Conservation (phyloP, 2,797 vertebrate species). For the Pipistrellus kuhlii region DNA sequence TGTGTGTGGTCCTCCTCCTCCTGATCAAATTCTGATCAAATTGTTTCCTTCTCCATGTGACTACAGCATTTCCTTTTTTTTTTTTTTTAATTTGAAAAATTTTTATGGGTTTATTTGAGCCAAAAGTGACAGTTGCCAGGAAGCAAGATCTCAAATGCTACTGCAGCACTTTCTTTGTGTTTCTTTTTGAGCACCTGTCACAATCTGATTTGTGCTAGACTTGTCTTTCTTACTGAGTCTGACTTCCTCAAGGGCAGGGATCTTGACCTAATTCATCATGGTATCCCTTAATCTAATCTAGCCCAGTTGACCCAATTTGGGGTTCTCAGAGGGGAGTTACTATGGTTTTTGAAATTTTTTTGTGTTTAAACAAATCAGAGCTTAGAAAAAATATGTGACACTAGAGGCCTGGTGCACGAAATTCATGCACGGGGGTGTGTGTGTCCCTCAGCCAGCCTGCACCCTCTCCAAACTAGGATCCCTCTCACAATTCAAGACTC, state of each 20-base stretch:
- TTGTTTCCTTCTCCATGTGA: constrained; percentile 40
- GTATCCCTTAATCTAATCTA: background rate
- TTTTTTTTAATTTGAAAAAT: background rate
- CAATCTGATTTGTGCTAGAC: constrained; percentile 4
- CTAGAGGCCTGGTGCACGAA: too few relatives aligned
- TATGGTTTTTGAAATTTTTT: constrained; percentile 12
- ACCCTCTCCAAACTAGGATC: too few relatives aligned
- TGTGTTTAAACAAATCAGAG: background rate
- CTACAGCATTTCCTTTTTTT: background rate
- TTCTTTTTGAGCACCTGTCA: constrained; percentile 13
- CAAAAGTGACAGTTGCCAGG: background rate
- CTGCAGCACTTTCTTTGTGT: background rate
- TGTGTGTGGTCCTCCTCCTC: background rate
- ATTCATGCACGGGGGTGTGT: too few relatives aligned
- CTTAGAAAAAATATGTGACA: background rate
- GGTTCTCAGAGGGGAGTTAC: constrained; percentile 16
- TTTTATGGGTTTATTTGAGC: background rate
- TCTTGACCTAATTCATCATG: constrained; percentile 54
- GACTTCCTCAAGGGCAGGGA: background rate
- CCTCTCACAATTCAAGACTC: too few relatives aligned
- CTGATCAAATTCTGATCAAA: background rate
- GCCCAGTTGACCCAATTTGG: constrained; percentile 31
- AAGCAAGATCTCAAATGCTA: background rate
- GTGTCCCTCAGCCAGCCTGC: too few relatives aligned
- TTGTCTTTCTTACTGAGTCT: background rate